phyloP scores from a whole-genome alignment of 2,797 vertebrate genomes.

The Muraenolepis orangiensis region DNA sequence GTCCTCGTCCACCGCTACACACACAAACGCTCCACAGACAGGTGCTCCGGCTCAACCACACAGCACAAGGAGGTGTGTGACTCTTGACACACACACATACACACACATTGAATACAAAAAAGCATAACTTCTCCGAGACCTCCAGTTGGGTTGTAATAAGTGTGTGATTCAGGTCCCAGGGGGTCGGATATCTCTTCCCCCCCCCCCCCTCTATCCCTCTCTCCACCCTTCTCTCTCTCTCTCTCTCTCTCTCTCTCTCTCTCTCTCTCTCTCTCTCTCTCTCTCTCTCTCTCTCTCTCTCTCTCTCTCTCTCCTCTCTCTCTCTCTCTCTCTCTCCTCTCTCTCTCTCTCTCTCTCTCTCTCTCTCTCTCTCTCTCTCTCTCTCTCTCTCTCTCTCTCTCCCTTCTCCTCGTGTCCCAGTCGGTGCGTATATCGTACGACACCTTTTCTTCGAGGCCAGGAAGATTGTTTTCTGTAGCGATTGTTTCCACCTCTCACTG shows the following conservation, averaged over 20 bases:
- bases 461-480: conserved; percentile 41
- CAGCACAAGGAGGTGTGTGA: conserved; percentile 64
- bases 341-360: conserved; percentile 17
- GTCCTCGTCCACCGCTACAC: conserved; percentile 49
- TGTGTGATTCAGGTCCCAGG: conserved; percentile 43
- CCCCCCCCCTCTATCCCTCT: conserved; percentile 30
- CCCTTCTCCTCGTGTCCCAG: too few relatives aligned
- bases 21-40: conserved; percentile 54
- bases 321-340: conserved; percentile 39
- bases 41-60: conserved; percentile 66
- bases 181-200: conserved; percentile 48
- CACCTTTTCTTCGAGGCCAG: conserved; percentile 61
- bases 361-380: not conserved
- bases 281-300: not conserved
- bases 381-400: too few relatives aligned
- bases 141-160: conserved; percentile 39
- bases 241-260: not conserved
- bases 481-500: conserved; percentile 21
- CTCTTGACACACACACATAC: not conserved
- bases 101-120: conserved; percentile 4
- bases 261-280: too few relatives aligned
- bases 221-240: not conserved
- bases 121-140: not conserved
- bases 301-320: too few relatives aligned
- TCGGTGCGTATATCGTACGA: too few relatives aligned